These are phyloP conservation scores for Lateolabrax maculatus DNA, from an alignment of 2,797 vertebrate genomes.

Conservation along the genomic window DNA sequence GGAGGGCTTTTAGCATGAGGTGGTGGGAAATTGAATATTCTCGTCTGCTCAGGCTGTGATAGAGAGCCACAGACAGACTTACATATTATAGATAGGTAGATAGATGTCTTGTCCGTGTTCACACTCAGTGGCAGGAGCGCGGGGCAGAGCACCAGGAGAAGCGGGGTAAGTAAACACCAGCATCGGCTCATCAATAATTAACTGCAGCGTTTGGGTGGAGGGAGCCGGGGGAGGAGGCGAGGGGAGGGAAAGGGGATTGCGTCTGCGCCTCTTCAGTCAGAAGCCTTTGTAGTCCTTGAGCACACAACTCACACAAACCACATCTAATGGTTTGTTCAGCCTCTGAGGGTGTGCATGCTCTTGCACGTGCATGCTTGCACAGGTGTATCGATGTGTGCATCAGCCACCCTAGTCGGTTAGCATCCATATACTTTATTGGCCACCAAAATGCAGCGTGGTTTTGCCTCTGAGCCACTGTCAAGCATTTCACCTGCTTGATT, in stretches of 20 bases:
- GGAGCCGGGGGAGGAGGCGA: slow-evolving; percentile 5
- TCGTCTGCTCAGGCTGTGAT: slow-evolving; percentile 16
- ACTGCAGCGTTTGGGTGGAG: slow-evolving; percentile 53
- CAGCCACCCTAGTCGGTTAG: background rate
- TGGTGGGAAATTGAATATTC: slow-evolving; percentile 32
- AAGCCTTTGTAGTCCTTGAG: slow-evolving; percentile 58
- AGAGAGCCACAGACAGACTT: slow-evolving; percentile 14
- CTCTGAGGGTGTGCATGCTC: slow-evolving; percentile 7
- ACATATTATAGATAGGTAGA: background rate
- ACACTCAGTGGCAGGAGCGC: too few relatives aligned
- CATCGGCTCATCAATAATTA: slow-evolving; percentile 69
- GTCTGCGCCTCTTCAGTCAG: slow-evolving; percentile 44
- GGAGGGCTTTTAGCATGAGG: slow-evolving; percentile 6
- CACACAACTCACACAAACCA: slow-evolving; percentile 30
- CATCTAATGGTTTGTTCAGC: slow-evolving; percentile 23
- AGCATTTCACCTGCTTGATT: background rate
- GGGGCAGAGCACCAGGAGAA: slow-evolving; percentile 21
- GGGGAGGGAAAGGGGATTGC: slow-evolving; percentile 6
- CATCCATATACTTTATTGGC: background rate
- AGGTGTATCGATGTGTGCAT: background rate
- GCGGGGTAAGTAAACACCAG: slow-evolving; percentile 61
- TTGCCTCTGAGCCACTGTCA: background rate
- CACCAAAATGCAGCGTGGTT: too few relatives aligned
- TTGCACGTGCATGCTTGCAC: background rate
- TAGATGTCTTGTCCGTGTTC: background rate